Base-by-base conservation (phyloP, 2,888 invertebrate genomes). In the Campoplex nolae region DNA sequence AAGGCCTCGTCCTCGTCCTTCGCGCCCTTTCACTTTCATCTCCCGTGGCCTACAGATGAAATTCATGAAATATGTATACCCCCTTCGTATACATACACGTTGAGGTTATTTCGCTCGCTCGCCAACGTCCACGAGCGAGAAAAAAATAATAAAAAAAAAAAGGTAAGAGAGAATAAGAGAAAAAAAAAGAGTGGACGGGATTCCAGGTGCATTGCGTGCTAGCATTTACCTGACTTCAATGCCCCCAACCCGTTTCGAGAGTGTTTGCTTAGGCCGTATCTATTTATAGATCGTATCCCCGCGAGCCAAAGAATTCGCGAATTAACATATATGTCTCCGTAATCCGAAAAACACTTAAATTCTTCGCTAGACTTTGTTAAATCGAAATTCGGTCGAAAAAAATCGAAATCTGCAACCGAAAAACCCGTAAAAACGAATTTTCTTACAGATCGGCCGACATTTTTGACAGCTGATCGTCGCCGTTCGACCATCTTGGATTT, bases 11-110 rank as follows among this genome's bases (percentile, higher is more conserved):
- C 74, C 85, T 67, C 77, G 84, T 77, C 86, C 88, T 86, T 88
- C 88, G 78, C 81, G 83, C 86, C 88, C 88, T 86, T 88, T 88
- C 88, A 88, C 88, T 88, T 88, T 88, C 88, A 62, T 86, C 84
- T 79, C 67, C n/a, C 38, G 74, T 84, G 84, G 87, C 87, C 87
- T 87, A 84, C 82, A 78, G 70, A 84, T 84, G 70, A 87, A 87
- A 81, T 87, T 84, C 84, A 84, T 84, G 74, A 84, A 84, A 87
- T 82, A 84, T 79, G 16, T 56, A 51, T 38, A 28, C 65, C 38
- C 38, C 35, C 65, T 35, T 74, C 32, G 23, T 42, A 7, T 42
- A 45, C 56, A 8, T 51, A 45, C 67, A 48, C 70, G 32, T 45
- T 45, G 58, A 51, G 70, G 38, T 65, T 68, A 68, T 81, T 84